Percentiles rank a stretch among this genome's conserved stretches.
Evolutionary conservation across 2,797 vertebrate genomes (phyloP).

Genomic region (Myripristis jacobus): DNA sequence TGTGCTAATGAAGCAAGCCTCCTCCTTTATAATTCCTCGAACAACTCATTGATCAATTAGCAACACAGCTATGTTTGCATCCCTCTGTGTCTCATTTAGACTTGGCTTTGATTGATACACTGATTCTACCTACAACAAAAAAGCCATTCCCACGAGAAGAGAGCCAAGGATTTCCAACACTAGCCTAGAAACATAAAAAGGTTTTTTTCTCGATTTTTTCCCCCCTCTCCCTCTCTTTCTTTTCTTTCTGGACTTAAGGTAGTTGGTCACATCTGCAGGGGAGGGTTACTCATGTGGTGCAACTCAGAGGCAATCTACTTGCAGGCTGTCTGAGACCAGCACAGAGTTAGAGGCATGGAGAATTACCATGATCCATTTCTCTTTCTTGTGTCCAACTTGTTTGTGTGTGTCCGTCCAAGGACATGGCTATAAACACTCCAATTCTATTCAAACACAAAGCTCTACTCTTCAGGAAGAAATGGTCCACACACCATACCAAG

Average conservation of each 20-base stretch:
- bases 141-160: conserved; percentile 74
- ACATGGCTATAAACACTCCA: conserved; percentile 7
- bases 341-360: conserved; percentile 43
- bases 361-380: conserved; percentile 37
- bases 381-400: conserved; percentile 41
- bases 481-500: not conserved
- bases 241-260: conserved; percentile 66
- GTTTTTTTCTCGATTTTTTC: conserved; percentile 28
- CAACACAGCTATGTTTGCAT: conserved; percentile 73
- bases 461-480: conserved; percentile 32
- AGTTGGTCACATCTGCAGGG: conserved; percentile 65
- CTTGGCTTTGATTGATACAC: conserved; percentile 82
- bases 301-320: conserved; percentile 74
- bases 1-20: conserved; percentile 79
- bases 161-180: conserved; percentile 66
- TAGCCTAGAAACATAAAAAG: conserved; percentile 70
- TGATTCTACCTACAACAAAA: conserved; percentile 78
- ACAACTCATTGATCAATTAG: conserved; percentile 84
- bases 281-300: conserved; percentile 71
- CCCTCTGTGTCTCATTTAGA: conserved; percentile 86
- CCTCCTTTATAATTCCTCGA: conserved; percentile 81
- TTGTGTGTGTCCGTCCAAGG: conserved; percentile 7
- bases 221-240: conserved; percentile 31
- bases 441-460: conserved; percentile 41
- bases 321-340: conserved; percentile 32